Base-by-base conservation (phyloP, 2,888 invertebrate genomes). In the Oligia fasciuncula region DNA sequence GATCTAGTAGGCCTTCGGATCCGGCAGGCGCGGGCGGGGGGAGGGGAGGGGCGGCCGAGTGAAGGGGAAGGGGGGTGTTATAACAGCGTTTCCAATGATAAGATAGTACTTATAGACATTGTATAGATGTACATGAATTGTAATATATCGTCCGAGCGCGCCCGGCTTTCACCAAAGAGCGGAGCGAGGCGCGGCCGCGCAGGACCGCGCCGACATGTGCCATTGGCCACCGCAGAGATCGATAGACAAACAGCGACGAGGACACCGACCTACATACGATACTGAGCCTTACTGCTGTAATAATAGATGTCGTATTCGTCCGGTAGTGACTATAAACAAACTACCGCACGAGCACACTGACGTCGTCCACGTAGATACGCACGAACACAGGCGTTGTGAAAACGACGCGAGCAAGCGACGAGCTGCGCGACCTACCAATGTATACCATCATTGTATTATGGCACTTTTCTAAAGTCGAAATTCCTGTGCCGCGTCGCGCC, bases 221-320 rank as follows among this genome's bases (percentile, higher is more conserved):
- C 95, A 97, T 97, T 97, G 97, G 97, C 95, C 96, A 95, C 94
- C 95, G 94, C 95, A 91, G 93, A 96, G 97, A 97, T 97, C 97
- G 97, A 97, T 97, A 97, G 97, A 95, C 96, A 97, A 97, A 97
- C 96, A 96, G 94, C 95, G 94, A 91, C 94, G 97, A 97, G 97
- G 97, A 95, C 96, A 93, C 94, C 96, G 96, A 96, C 95, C 96
- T 93, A 94, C 94, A 94, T 92, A 93, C 93, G 92, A 96, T 94
- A 94, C 91, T 94, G 94, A 92, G 90, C 95, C 94, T 95, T 97
- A 95, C 90, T 71, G 75, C 85, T 82, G 80, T 74, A 81, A 85
- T 84, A 88, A 93, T 95, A 97, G 92, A 92, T 93, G 90, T 93
- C 88, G 92, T 91, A 95, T 95, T 95, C 90, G 91, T 90, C 90